phyloP scores from a whole-genome alignment of 2,888 invertebrate species.

The Dioctria linearis region DNA sequence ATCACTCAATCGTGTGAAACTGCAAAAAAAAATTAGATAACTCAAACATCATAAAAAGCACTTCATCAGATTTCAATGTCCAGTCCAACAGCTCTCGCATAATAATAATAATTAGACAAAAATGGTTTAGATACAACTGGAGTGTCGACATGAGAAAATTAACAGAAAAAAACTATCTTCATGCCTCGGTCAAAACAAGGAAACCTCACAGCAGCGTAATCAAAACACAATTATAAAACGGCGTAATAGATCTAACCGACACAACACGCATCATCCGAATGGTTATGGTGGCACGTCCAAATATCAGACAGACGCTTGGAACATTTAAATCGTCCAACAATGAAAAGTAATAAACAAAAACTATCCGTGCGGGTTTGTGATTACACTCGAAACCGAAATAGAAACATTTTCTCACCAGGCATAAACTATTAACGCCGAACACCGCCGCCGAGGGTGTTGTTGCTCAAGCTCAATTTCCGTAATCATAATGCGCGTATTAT shows the following conservation, averaged over 20 bases:
- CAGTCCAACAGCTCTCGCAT: too few relatives aligned
- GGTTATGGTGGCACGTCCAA: neutral
- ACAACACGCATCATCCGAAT: neutral
- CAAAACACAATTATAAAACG: neutral
- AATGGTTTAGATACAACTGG: too few relatives aligned
- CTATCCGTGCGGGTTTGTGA: neutral
- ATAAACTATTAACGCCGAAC: neutral
- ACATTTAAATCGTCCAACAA: neutral
- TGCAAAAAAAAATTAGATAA: too few relatives aligned
- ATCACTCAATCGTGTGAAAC: too few relatives aligned
- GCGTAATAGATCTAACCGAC: neutral
- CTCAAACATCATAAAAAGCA: too few relatives aligned
- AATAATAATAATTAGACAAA: too few relatives aligned
- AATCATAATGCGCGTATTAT: neutral
- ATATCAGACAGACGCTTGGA: neutral
- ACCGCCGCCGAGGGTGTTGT: neutral
- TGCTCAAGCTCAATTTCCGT: slow-evolving; percentile 1
- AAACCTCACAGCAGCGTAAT: neutral
- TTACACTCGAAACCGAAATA: neutral
- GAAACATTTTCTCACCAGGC: neutral
- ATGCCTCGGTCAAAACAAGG: neutral
- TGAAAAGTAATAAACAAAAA: neutral
- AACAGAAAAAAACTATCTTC: too few relatives aligned
- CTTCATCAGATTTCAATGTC: too few relatives aligned
- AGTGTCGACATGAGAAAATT: too few relatives aligned